A percentile compares a stretch with the other conserved stretches of the same genome.
phyloP scores from a whole-genome alignment of 2,113 vertebrate genomes.

The Aegypius monachus region DNA sequence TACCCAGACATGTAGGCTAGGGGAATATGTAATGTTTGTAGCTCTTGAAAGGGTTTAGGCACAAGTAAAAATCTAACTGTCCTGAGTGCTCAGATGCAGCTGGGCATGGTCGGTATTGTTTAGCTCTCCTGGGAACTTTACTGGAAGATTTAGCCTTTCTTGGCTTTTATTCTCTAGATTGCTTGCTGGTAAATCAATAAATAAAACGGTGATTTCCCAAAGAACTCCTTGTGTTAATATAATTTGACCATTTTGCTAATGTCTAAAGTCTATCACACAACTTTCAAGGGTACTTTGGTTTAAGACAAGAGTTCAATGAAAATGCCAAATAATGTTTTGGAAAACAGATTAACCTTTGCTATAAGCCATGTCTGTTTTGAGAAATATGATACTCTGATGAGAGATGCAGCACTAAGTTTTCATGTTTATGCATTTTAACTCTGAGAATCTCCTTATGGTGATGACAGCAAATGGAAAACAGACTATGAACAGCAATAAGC shows the following conservation, averaged over 20 bases:
- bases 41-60: background rate
- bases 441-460: background rate
- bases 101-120: background rate
- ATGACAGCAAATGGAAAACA: background rate
- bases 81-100: background rate
- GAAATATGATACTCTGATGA: background rate
- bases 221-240: background rate
- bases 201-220: background rate
- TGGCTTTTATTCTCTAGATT: background rate
- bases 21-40: background rate
- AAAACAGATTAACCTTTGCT: conserved; percentile 17
- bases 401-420: background rate
- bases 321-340: background rate
- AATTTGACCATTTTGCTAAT: background rate
- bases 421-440: background rate
- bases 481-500: background rate
- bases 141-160: background rate
- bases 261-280: background rate
- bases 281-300: background rate
- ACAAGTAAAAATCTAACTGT: background rate
- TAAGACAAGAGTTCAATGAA: background rate
- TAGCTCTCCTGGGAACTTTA: background rate
- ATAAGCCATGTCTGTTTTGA: background rate
- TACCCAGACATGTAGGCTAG: background rate
- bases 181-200: background rate